Evolutionary conservation across 2,797 vertebrate genomes (phyloP).

Genomic region (Sciurus carolinensis): DNA sequence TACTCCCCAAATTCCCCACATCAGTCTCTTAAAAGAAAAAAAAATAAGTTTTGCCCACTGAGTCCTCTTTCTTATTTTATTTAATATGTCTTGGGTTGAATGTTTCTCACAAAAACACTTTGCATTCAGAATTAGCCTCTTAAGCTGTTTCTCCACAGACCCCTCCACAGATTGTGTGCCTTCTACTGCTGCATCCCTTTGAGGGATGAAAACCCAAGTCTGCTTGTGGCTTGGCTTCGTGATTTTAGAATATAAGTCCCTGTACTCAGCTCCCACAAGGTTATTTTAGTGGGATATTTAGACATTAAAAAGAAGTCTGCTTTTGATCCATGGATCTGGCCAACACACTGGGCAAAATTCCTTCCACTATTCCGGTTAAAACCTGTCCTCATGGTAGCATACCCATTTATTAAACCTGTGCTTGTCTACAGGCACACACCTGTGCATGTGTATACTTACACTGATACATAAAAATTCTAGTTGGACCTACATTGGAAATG

Average conservation of each 20-base stretch:
- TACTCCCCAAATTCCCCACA: slow-evolving; percentile 77
- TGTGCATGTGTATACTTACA: background rate
- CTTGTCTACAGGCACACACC: background rate
- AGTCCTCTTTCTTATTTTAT: slow-evolving; percentile 85
- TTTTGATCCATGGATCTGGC: slow-evolving; percentile 56
- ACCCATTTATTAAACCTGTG: background rate
- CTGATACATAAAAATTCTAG: slow-evolving; percentile 29
- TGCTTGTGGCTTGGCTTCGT: slow-evolving; percentile 67
- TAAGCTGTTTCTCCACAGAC: slow-evolving; percentile 67
- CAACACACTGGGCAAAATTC: background rate
- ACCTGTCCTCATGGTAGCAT: background rate
- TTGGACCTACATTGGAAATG: slow-evolving; percentile 48
- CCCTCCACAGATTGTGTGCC: background rate
- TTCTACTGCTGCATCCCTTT: background rate
- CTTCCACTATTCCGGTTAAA: background rate
- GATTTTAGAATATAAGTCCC: slow-evolving; percentile 77
- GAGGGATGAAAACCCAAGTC: slow-evolving; percentile 60
- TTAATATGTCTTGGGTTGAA: slow-evolving; percentile 81
- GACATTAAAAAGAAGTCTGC: background rate
- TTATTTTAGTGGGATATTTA: slow-evolving; percentile 53
- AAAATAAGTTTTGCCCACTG: slow-evolving; percentile 80
- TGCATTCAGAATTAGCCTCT: slow-evolving; percentile 82
- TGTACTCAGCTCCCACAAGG: slow-evolving; percentile 68
- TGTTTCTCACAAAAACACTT: slow-evolving; percentile 83
- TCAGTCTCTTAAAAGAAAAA: slow-evolving; percentile 80